A percentile compares a stretch with the other conserved stretches of the same genome.
Conservation (phyloP, 1,140 invertebrate genomes). For the Armadillidium nasatum region DNA sequence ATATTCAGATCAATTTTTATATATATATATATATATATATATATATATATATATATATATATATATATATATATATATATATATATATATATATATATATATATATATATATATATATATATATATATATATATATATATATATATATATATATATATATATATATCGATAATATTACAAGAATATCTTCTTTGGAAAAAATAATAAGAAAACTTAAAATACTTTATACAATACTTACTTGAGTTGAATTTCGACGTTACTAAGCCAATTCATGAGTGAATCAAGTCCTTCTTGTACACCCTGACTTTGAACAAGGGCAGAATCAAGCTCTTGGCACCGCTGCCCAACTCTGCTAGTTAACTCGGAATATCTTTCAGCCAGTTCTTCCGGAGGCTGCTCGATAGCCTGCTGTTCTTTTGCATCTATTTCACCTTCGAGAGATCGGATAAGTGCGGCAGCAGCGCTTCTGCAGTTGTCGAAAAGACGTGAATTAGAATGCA, state of each 20-base stretch:
- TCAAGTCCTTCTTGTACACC: constrained; percentile 90
- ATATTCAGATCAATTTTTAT: too few relatives aligned
- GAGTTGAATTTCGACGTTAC: constrained; percentile 72
- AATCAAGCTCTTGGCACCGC: constrained; percentile 78
- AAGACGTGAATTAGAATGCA: constrained; percentile 74
- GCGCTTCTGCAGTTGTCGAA: constrained; percentile 73
- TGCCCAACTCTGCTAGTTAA: constrained; percentile 65
- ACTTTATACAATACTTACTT: constrained; percentile 65
- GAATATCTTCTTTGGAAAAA: constrained; percentile 12
- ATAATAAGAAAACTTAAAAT: too few relatives aligned
- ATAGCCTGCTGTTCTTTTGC: constrained; percentile 69
- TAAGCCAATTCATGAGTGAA: constrained; percentile 75
- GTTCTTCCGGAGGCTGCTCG: constrained; percentile 68
- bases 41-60: constrained; percentile 10
- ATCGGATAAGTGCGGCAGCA: constrained; percentile 64
- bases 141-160: neutral
- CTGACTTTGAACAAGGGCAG: constrained; percentile 84
- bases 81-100: constrained; percentile 8
- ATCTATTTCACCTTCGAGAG: constrained; percentile 72
- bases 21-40: neutral
- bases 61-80: constrained; percentile 18
- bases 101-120: constrained; percentile 6
- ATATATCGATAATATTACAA: too few relatives aligned
- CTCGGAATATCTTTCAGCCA: constrained; percentile 72
- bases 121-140: constrained; percentile 7